These are phyloP conservation scores for Pangasius mekongensis DNA, from an alignment of 2,797 vertebrate genomes.

Conservation along the genomic window DNA sequence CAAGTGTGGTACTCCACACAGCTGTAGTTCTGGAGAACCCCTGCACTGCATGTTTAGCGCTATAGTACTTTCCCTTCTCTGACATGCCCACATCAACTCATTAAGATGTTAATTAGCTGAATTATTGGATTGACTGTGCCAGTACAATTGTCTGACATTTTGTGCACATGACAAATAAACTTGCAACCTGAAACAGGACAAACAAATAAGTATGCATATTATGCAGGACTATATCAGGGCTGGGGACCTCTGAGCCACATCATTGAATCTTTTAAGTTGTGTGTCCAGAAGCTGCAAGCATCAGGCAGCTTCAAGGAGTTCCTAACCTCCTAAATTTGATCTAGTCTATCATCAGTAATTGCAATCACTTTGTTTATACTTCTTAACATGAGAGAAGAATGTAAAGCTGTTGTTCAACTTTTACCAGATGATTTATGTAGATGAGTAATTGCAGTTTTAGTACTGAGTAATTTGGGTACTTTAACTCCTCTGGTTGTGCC, in stretches of 20 bases:
- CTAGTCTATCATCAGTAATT: neutral
- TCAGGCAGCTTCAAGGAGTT: neutral
- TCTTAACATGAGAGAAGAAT: neutral
- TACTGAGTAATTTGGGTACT: neutral
- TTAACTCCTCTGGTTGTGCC: neutral
- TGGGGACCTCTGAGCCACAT: no score
- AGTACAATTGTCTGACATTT: no score
- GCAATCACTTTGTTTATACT: neutral
- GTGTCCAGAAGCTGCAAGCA: no score
- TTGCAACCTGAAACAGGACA: neutral
- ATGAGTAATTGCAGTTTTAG: neutral
- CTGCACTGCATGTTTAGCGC: neutral
- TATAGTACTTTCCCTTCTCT: neutral
- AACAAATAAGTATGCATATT: neutral
- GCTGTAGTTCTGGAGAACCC: neutral
- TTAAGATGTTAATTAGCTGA: neutral
- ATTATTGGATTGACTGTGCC: neutral
- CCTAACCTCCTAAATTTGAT: neutral
- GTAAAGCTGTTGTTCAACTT: neutral
- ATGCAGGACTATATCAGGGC: neutral
- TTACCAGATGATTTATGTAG: neutral
- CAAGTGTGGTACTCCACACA: neutral
- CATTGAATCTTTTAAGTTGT: no score
- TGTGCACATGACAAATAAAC: no score
- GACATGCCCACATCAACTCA: no score